Evolutionary conservation across 2,888 invertebrate genomes (phyloP).

Genomic region (Eudasyphora cyanicolor): DNA sequence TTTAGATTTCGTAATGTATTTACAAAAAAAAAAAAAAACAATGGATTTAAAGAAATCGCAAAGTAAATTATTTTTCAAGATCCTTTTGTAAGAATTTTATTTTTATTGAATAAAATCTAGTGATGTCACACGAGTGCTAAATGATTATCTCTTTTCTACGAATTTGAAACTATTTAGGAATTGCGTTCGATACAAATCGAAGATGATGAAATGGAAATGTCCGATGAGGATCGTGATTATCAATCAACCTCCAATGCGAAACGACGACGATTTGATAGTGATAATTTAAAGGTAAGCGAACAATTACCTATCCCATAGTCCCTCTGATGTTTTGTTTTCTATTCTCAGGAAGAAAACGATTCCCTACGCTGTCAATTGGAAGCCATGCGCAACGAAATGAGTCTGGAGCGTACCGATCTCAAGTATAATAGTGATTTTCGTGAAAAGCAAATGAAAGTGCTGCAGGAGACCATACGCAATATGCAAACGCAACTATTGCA

Average conservation of each 20-base stretch:
- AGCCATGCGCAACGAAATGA: conserved; percentile 96
- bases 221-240: conserved; percentile 86
- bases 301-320: neutral
- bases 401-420: conserved; percentile 90
- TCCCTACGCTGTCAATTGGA: conserved; percentile 94
- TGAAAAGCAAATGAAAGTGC: conserved; percentile 89
- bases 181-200: conserved; percentile 81
- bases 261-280: conserved; percentile 78
- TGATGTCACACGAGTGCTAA: neutral
- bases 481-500: conserved; percentile 79
- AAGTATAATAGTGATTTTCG: conserved; percentile 90
- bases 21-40: conserved; percentile 13
- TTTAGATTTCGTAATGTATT: conserved; percentile 20
- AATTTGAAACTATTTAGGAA: conserved; percentile 72
- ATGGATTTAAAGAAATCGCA: conserved; percentile 39
- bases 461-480: conserved; percentile 80
- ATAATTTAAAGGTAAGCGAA: conserved; percentile 76
- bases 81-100: neutral
- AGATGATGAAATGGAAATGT: conserved; percentile 93
- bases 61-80: conserved; percentile 1
- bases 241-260: conserved; percentile 76
- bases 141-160: conserved; percentile 24
- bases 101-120: neutral
- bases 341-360: conserved; percentile 90
- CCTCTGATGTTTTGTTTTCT: too few species aligned